A percentile compares a stretch with the other conserved stretches of the same genome.
phyloP scores from a whole-genome alignment of 2,888 invertebrate species.

The Spodoptera picta region DNA sequence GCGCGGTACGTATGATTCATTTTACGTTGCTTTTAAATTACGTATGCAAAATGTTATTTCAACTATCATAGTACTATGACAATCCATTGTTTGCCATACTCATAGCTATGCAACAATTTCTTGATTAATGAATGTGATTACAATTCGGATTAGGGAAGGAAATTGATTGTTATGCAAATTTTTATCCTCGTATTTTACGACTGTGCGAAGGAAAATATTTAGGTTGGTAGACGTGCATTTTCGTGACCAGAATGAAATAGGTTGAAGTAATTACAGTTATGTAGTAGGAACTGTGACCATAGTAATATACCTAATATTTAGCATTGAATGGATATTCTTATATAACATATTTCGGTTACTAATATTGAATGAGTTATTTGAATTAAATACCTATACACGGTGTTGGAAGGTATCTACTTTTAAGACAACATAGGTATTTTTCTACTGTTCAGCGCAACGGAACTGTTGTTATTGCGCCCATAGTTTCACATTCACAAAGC shows the following conservation, averaged over 20 bases:
- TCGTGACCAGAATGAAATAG: constrained; percentile 9
- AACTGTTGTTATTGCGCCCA: no score
- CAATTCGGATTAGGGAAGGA: constrained; percentile 6
- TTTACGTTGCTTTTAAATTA: constrained; percentile 32
- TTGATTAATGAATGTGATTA: constrained; percentile 17
- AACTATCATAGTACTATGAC: constrained; percentile 36
- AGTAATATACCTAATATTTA: neutral
- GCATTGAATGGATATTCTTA: neutral
- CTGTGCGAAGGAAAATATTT: constrained; percentile 4
- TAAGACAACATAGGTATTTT: no score
- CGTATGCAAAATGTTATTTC: constrained; percentile 40
- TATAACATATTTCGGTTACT: neutral
- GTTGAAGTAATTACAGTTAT: neutral
- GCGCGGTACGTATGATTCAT: constrained; percentile 48
- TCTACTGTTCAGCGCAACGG: no score
- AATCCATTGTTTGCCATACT: constrained; percentile 22
- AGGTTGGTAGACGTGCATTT: constrained; percentile 3
- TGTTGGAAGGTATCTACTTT: no score
- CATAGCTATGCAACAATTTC: constrained; percentile 8
- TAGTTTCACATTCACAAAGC: no score
- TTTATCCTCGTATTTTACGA: neutral
- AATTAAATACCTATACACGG: no score
- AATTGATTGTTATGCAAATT: constrained; percentile 10
- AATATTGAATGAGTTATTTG: no score
- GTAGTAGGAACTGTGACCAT: neutral